Conservation (phyloP, 2,888 invertebrate species). For the Yponomeuta plumbellus region DNA sequence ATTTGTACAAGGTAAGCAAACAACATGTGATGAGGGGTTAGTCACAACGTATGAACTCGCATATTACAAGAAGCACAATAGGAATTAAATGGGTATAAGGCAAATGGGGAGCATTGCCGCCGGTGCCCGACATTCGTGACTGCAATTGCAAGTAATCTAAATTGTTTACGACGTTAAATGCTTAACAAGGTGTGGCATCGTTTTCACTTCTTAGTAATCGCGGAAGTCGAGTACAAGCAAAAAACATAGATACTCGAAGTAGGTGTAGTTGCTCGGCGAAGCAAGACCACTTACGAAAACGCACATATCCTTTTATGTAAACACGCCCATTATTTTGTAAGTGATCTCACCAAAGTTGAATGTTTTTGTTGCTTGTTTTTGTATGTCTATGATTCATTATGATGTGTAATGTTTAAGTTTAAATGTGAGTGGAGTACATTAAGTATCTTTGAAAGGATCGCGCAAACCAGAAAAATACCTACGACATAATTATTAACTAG, state of each 20-base stretch:
- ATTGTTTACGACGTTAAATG: not conserved
- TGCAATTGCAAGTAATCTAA: not conserved
- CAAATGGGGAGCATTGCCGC: not conserved
- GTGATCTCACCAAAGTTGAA: not conserved
- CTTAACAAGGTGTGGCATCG: not conserved
- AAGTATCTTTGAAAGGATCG: not conserved
- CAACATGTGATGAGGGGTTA: slow-evolving; percentile 9
- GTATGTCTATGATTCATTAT: not conserved
- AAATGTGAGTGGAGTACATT: not conserved
- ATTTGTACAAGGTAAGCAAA: slow-evolving; percentile 18
- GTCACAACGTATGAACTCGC: slow-evolving; percentile 2
- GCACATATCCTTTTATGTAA: not conserved
- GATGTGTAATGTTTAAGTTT: not conserved
- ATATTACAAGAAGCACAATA: slow-evolving; percentile 9
- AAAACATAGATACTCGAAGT: not conserved
- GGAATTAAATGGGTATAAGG: slow-evolving; percentile 4
- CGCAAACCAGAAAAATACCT: not conserved
- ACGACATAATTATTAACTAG: not conserved
- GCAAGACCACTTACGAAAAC: not conserved
- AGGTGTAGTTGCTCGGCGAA: not conserved
- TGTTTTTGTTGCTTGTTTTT: not conserved
- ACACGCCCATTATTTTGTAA: not conserved
- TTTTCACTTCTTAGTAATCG: not conserved
- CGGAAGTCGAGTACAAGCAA: not conserved
- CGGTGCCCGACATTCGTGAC: not conserved